phyloP scores from a whole-genome alignment of 2,797 vertebrate species.

The Ctenopoma kingsleyae region DNA sequence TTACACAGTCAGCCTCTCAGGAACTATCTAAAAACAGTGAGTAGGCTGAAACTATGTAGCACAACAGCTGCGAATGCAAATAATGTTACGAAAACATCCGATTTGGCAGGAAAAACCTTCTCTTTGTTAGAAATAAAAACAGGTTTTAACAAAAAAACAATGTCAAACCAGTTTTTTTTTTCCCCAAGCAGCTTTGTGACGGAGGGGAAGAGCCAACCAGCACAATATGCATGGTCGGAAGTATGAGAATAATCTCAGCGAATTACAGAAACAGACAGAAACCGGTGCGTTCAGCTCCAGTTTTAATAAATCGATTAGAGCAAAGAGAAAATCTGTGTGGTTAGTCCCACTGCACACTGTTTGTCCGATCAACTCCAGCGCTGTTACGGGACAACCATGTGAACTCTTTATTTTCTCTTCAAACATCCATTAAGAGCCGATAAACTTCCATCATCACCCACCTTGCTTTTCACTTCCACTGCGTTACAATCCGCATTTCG shows the following conservation, averaged over 20 bases:
- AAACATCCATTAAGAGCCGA: background rate
- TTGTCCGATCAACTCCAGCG: conserved; percentile 26
- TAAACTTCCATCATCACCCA: conserved; percentile 71
- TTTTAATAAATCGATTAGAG: background rate
- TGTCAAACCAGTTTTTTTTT: conserved; percentile 29
- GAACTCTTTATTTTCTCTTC: conserved; percentile 31
- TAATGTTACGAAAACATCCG: conserved; percentile 31
- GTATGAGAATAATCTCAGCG: conserved; percentile 28
- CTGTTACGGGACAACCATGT: conserved; percentile 58
- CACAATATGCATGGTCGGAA: conserved; percentile 26
- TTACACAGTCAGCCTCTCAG: background rate
- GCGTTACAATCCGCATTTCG: conserved; percentile 89
- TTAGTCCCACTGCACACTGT: conserved; percentile 26
- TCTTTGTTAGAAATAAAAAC: background rate
- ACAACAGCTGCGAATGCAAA: conserved; percentile 8
- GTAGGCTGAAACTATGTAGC: conserved; percentile 29
- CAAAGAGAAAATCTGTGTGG: background rate
- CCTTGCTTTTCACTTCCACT: conserved; percentile 98
- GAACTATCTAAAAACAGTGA: conserved; percentile 27
- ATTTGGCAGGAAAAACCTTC: conserved; percentile 11
- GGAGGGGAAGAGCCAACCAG: conserved; percentile 46
- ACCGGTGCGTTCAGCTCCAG: background rate
- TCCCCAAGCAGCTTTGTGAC: conserved; percentile 29
- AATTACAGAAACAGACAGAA: conserved; percentile 39
- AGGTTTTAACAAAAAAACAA: background rate